Base-by-base conservation (phyloP, 2,797 vertebrate species). In the Borostomias antarcticus region DNA sequence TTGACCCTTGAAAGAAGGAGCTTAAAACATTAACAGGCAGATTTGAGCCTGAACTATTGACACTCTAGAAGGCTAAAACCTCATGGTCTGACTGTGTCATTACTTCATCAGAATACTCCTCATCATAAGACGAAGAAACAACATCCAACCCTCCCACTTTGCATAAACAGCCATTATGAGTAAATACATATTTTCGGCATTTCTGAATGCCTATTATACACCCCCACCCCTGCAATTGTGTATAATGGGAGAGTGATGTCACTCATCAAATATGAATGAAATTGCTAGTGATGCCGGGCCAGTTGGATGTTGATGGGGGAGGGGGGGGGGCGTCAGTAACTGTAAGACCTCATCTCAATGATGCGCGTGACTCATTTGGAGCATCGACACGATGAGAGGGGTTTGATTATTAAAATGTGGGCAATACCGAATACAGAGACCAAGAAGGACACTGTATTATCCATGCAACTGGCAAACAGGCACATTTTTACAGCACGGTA, bases 251-350 rank as follows among this genome's bases (percentile, higher is more conserved):
- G 58, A 68, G 68, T 86, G 81, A 84, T 45, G 76, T 80, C 66
- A 28, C 80, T 89, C 82, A 89, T 89, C 82, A 88, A 88, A 89
- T 89, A 89, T 88, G 80, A 80, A 89, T 86, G 81, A 81, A 86
- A 84, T 74, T 73, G 79, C 82, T 83, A 82, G 77, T 75, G 81
- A 82, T 80, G 69, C 76, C 78, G 70, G 70, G 82, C 84, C 78
- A 40, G 37, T 40, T 40, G 37, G 17, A 45, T 45, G 17, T 5
- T 15, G 40, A 45, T 17, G 5, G 17, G 69, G 75, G 74, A 72
- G 67, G 50, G 61, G 43, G 53, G 61, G 74, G 63, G n/a, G 26
- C 17, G 54, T n/a, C n/a, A n/a, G n/a, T n/a, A n/a, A n/a, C n/a
- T n/a, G n/a, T n/a, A n/a, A n/a, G n/a, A n/a, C n/a, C n/a, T n/a